Percentiles rank a stretch among this genome's conserved stretches.
Evolutionary conservation across 2,888 invertebrate species (phyloP).

Genomic region (Coenonympha glycerion): DNA sequence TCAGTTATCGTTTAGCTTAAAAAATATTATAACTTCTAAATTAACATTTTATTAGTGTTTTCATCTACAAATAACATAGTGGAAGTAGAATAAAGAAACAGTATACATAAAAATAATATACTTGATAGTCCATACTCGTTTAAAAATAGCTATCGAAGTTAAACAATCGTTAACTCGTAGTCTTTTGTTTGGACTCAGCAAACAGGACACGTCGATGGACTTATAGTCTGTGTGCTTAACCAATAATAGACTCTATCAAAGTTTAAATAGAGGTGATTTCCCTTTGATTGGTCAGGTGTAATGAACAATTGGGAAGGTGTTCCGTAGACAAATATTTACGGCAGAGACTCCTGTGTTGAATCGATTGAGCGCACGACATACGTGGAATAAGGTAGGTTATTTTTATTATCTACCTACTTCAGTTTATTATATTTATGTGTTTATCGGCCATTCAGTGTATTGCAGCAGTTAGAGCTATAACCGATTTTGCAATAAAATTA

Average conservation of each 20-base stretch:
- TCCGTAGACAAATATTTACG: slow-evolving; percentile 36
- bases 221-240: slow-evolving; percentile 19
- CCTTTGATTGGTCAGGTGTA: slow-evolving; percentile 21
- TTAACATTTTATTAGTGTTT: too few relatives aligned
- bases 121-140: slow-evolving; percentile 24
- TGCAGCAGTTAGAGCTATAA: too few relatives aligned
- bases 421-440: too few relatives aligned
- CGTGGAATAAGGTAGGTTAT: slow-evolving; percentile 23
- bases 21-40: too few relatives aligned
- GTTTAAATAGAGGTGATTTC: slow-evolving; percentile 28
- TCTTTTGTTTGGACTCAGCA: slow-evolving; percentile 42
- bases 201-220: slow-evolving; percentile 40
- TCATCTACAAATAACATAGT: too few relatives aligned
- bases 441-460: too few relatives aligned
- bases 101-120: slow-evolving; percentile 10
- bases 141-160: slow-evolving; percentile 51
- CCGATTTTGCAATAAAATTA: too few relatives aligned
- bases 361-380: slow-evolving; percentile 27
- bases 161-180: slow-evolving; percentile 48
- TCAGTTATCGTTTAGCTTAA: too few relatives aligned
- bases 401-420: background rate
- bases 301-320: slow-evolving; percentile 39
- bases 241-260: slow-evolving; percentile 28
- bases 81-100: background rate
- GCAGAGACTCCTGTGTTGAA: slow-evolving; percentile 21